Percentiles rank a stretch among this genome's conserved stretches.
phyloP scores from a whole-genome alignment of 1,140 invertebrate genomes.

The Hylaeus volcanicus region DNA sequence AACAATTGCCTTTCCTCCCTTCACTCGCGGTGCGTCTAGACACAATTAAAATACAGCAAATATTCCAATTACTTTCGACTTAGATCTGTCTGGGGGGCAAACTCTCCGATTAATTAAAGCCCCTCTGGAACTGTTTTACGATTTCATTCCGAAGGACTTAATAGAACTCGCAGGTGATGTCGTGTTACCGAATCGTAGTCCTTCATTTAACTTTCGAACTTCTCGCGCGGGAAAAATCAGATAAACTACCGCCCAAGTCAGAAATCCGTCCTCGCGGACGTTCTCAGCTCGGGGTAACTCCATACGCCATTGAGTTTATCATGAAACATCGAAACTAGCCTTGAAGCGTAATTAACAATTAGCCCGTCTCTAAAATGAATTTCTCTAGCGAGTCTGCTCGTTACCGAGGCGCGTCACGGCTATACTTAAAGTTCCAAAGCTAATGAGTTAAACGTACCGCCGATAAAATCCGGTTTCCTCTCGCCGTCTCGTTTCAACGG shows the following conservation, averaged over 20 bases:
- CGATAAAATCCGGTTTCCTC: constrained; percentile 33
- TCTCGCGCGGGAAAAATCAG: constrained; percentile 8
- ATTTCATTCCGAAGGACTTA: constrained; percentile 22
- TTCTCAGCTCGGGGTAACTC: neutral
- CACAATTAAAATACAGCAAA: constrained; percentile 8
- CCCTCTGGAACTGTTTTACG: constrained; percentile 6
- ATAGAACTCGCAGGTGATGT: constrained; percentile 33
- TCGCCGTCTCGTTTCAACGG: neutral
- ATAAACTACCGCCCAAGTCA: constrained; percentile 13
- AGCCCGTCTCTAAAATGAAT: constrained; percentile 49
- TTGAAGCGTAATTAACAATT: constrained; percentile 51
- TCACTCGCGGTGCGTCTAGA: neutral
- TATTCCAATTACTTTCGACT: constrained; percentile 29
- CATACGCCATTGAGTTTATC: constrained; percentile 23
- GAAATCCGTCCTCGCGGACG: neutral
- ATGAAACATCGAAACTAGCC: constrained; percentile 25
- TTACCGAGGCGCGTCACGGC: constrained; percentile 8
- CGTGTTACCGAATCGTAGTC: constrained; percentile 18
- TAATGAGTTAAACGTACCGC: constrained; percentile 38
- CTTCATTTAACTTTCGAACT: constrained; percentile 37
- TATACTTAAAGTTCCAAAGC: constrained; percentile 3
- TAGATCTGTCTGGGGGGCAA: neutral
- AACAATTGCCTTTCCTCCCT: neutral
- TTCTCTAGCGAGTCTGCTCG: constrained; percentile 29
- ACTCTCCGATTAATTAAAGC: constrained; percentile 35